phyloP scores from a whole-genome alignment of 2,797 vertebrate species.

The Benthosema pterotum region DNA sequence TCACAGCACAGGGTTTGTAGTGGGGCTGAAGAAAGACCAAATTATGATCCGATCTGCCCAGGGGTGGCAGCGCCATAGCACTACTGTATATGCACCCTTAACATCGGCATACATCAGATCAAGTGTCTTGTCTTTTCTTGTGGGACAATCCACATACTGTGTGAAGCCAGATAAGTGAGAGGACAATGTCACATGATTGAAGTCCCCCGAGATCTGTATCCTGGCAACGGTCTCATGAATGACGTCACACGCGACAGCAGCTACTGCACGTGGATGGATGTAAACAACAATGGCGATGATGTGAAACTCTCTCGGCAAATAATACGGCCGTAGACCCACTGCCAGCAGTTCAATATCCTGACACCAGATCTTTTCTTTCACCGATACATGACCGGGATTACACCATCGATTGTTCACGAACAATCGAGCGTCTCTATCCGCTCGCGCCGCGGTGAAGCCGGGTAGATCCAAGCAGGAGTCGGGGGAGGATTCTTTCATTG shows the following conservation, averaged over 20 bases:
- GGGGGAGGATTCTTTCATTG: too few species aligned
- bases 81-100: neutral
- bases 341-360: neutral
- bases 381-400: neutral
- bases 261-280: too few species aligned
- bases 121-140: neutral
- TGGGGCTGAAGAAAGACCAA: neutral
- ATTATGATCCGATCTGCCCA: slow-evolving; percentile 4
- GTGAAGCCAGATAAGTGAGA: neutral
- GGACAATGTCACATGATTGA: too few species aligned
- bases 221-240: too few species aligned
- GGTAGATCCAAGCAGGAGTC: neutral
- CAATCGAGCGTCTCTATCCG: neutral
- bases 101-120: slow-evolving; percentile 1
- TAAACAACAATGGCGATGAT: too few species aligned
- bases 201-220: too few species aligned
- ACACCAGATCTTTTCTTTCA: slow-evolving; percentile 4
- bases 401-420: slow-evolving; percentile 1
- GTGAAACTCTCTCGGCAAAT: too few species aligned
- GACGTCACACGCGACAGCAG: too few species aligned
- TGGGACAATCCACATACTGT: neutral
- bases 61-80: neutral
- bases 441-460: neutral
- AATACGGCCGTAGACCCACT: too few species aligned
- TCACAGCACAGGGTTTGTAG: too few species aligned